Percentiles rank a stretch among this genome's conserved stretches.
phyloP scores from a whole-genome alignment of 2,113 vertebrate species.

The Xenus cinereus region DNA sequence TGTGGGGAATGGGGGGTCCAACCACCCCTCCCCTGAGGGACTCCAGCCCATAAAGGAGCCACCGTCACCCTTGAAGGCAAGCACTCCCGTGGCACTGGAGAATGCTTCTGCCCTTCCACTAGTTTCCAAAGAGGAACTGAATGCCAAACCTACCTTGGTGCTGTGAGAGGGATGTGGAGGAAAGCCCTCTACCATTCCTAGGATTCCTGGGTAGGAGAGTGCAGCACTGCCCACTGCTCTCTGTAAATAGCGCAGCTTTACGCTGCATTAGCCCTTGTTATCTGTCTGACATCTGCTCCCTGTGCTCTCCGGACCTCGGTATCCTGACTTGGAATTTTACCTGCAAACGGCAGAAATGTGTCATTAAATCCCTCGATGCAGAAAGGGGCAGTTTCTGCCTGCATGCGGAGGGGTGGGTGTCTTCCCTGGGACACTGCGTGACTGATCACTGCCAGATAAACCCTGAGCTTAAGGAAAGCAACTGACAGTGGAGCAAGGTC shows the following conservation, averaged over 20 bases:
- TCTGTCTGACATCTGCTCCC: background rate
- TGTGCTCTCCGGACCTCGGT: background rate
- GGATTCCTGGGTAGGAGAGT: background rate
- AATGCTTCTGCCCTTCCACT: background rate
- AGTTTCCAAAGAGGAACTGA: background rate
- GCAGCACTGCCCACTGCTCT: background rate
- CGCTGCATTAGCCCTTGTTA: background rate
- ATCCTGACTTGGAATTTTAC: background rate
- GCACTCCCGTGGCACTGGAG: background rate
- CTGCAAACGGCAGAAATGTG: background rate
- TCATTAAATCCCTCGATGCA: rapidly evolving
- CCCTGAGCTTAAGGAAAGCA: background rate
- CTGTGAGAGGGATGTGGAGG: background rate
- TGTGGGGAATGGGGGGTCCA: background rate
- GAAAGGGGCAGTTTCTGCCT: background rate
- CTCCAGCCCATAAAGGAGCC: background rate
- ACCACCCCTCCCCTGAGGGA: background rate
- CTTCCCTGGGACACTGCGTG: background rate
- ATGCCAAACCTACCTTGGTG: background rate
- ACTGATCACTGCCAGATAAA: background rate
- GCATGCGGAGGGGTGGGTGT: background rate
- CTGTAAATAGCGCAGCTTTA: background rate
- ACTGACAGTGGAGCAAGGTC: background rate
- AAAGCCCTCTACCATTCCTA: background rate
- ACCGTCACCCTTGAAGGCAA: background rate